phyloP scores from a whole-genome alignment of 2,888 invertebrate genomes.

The Parascotia fuliginaria region DNA sequence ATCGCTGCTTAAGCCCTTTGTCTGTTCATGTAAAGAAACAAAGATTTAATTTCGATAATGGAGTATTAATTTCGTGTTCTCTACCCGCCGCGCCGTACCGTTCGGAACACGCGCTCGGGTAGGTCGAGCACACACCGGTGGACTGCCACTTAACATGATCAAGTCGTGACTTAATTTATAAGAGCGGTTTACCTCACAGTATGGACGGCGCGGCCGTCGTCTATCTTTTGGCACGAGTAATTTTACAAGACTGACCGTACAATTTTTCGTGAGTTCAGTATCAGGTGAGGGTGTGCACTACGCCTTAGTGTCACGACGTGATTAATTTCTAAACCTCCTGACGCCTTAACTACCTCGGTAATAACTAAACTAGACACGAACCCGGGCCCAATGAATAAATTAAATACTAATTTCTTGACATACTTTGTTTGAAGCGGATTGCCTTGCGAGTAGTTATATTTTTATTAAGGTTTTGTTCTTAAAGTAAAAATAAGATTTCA shows the following conservation, averaged over 20 bases:
- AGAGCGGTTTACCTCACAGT: conserved; percentile 28
- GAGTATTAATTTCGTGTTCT: conserved; percentile 45
- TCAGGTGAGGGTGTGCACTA: conserved; percentile 27
- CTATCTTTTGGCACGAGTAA: conserved; percentile 16
- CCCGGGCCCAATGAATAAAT: conserved; percentile 78
- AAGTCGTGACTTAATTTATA: conserved; percentile 40
- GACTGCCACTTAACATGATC: conserved; percentile 31
- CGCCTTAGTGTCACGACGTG: conserved; percentile 53
- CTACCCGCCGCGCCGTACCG: conserved; percentile 27
- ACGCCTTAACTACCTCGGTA: conserved; percentile 63
- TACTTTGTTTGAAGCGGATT: conserved; percentile 75
- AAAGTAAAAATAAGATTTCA: conserved; percentile 46
- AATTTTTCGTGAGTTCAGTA: conserved; percentile 36
- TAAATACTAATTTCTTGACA: conserved; percentile 82
- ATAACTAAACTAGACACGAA: conserved; percentile 76
- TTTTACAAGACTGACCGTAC: conserved; percentile 37
- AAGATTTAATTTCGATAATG: conserved; percentile 57
- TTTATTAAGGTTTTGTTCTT: conserved; percentile 52
- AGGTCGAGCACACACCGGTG: conserved; percentile 31
- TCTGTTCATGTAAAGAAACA: conserved; percentile 33
- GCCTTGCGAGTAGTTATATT: conserved; percentile 75
- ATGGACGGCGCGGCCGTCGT: conserved; percentile 9
- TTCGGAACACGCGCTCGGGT: conserved; percentile 37
- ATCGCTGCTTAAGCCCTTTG: conserved; percentile 13
- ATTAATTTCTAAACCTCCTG: conserved; percentile 65